phyloP scores from a whole-genome alignment of 2,888 invertebrate genomes.

The Ametastegia equiseti region DNA sequence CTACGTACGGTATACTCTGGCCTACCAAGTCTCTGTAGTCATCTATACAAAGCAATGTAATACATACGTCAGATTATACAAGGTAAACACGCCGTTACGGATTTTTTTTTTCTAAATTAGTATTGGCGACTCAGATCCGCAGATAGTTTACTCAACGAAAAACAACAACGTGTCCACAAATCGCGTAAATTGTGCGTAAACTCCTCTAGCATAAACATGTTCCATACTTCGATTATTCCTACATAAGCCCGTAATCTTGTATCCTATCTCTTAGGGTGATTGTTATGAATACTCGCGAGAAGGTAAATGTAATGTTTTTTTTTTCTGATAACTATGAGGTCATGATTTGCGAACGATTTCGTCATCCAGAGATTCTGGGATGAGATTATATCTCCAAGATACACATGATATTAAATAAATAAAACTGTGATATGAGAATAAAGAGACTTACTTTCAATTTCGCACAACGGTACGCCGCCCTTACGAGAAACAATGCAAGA shows the following conservation, averaged over 20 bases:
- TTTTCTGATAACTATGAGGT: neutral
- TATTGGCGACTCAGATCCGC: neutral
- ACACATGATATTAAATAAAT: neutral
- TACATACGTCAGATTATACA: neutral
- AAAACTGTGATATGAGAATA: neutral
- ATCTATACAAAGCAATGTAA: slow-evolving; percentile 47
- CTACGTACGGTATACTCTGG: slow-evolving; percentile 55
- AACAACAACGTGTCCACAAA: neutral
- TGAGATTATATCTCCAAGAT: neutral
- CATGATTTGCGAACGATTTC: neutral
- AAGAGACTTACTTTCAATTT: slow-evolving; percentile 54
- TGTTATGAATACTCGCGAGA: too few species aligned
- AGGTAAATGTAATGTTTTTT: too few species aligned
- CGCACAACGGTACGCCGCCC: slow-evolving; percentile 54
- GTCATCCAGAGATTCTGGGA: neutral
- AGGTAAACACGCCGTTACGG: neutral
- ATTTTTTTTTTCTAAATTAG: neutral
- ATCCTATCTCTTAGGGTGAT: neutral
- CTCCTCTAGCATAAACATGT: neutral
- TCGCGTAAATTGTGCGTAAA: neutral
- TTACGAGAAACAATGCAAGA: slow-evolving; percentile 53
- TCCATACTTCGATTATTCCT: neutral
- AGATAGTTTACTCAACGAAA: neutral
- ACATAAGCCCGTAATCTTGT: neutral
- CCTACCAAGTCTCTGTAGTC: slow-evolving; percentile 53